Evolutionary conservation across 1,140 invertebrate genomes (phyloP), one percentile per base, ranked within the genome.

Genomic region (Drosophila chauvacae): DNA sequence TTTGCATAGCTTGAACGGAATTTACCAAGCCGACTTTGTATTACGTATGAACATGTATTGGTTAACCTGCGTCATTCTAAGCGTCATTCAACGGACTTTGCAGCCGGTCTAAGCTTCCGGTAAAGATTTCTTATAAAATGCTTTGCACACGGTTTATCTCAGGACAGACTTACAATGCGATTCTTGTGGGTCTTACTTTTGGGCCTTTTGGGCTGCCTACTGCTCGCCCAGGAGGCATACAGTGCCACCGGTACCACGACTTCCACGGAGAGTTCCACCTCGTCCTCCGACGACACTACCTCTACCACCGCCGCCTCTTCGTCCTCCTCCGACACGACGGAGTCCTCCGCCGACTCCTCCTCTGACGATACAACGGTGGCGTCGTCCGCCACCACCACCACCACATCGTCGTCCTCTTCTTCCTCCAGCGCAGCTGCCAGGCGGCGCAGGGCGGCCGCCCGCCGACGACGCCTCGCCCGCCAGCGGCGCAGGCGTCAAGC

Each of bases 191-290:
- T 72, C 44, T 16, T 81, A 1, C 14, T 66, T 39, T 18, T 68
- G 28, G 68, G 58, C 4, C 33, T 81, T 10, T n/a, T 77, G 7
- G 33, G 58, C 30, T 66, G 74, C 18, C 11, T 81, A 13, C 44
- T 77, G 10, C 18, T 81, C 41, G 28, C 44, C 4, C 58, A 72
- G 51, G 35, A 50, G 44, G 42, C 16, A 39, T 23, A 10, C 5
- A 13, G 18, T 33, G 26, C 26, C 26, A 26, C 26, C 0, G 41
- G 7, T 16, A 13, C 30, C 14, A 16, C 42, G 1, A 16, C 26
- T 10, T 7, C 20, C 10, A 30, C 57, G n/a, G 63, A 47, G 4
- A 47, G 63, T 55, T 10, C 41, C 13, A 57, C 37, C 6, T n/a
- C 44, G 11, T 14, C 47, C 35, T 5, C 35, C 23, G 51, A 37